These are phyloP conservation scores for Chirona hameri DNA, from an alignment of 2,888 invertebrate genomes.

Conservation along the genomic window DNA sequence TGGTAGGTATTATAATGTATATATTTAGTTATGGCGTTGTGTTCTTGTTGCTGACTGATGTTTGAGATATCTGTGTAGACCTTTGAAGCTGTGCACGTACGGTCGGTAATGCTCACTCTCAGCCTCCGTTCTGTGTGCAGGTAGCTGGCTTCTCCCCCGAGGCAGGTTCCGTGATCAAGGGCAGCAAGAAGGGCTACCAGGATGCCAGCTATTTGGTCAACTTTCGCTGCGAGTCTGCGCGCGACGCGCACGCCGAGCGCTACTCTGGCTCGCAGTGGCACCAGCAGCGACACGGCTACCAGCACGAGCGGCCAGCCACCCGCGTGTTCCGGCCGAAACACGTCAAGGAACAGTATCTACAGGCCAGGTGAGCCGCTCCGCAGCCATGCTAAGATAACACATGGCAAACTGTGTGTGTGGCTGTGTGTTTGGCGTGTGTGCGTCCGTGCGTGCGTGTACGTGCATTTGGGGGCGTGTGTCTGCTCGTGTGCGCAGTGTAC, in stretches of 20 bases:
- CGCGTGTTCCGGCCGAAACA: slow-evolving; percentile 44
- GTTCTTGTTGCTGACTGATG: no score
- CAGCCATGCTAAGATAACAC: no score
- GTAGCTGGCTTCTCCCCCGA: background rate
- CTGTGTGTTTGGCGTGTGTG: no score
- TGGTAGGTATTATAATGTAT: no score
- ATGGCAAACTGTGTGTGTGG: slow-evolving; percentile 32
- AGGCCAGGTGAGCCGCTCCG: slow-evolving; percentile 79
- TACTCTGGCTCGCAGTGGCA: slow-evolving; percentile 12
- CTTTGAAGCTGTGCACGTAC: no score
- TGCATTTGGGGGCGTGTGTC: background rate
- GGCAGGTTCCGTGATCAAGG: background rate
- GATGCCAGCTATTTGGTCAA: slow-evolving; percentile 14
- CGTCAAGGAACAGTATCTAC: slow-evolving; percentile 89
- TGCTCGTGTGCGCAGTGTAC: no score
- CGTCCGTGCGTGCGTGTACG: background rate
- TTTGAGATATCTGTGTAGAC: no score
- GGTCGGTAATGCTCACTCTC: no score
- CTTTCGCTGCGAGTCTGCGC: background rate
- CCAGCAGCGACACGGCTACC: background rate
- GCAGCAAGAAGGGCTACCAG: slow-evolving; percentile 7
- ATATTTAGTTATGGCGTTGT: no score
- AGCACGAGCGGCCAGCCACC: background rate
- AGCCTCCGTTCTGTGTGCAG: background rate
- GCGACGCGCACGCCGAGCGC: slow-evolving; percentile 10